These are phyloP conservation scores for Labia minor DNA, from an alignment of 2,888 invertebrate genomes.

Conservation along the genomic window DNA sequence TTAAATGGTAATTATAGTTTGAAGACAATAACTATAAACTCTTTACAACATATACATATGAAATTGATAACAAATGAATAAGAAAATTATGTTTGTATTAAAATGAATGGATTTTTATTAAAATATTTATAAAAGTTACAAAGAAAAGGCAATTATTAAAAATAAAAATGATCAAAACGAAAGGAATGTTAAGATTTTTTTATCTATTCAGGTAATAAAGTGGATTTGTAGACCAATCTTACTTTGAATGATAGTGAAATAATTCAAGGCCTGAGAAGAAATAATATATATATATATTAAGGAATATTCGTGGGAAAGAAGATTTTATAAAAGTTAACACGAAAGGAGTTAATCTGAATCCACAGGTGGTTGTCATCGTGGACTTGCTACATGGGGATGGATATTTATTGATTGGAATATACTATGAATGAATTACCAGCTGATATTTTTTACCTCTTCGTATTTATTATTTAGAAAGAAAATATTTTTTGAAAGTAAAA, in stretches of 20 bases:
- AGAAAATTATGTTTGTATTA: too few relatives aligned
- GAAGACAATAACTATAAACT: too few relatives aligned
- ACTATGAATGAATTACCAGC: not conserved
- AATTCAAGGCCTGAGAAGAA: conserved; percentile 1
- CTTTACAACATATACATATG: too few relatives aligned
- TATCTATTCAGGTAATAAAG: not conserved
- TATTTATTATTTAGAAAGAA: not conserved
- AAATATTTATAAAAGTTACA: too few relatives aligned
- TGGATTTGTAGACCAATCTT: not conserved
- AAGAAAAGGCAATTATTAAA: not conserved
- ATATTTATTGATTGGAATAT: not conserved
- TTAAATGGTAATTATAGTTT: too few relatives aligned
- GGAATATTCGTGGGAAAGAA: not conserved
- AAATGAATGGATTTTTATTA: too few relatives aligned
- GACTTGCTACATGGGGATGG: not conserved
- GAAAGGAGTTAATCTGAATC: conserved; percentile 1
- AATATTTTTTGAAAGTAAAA: too few relatives aligned
- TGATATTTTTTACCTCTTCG: not conserved
- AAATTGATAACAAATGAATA: too few relatives aligned
- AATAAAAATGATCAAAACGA: not conserved
- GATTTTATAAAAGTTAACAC: not conserved
- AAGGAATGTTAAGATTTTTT: not conserved
- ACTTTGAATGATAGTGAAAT: not conserved
- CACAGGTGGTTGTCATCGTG: not conserved
- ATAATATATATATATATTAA: not conserved